Evolutionary conservation across 2,888 invertebrate genomes (phyloP), one percentile per base, ranked within the genome.

Genomic region (Ectobius pallidus): DNA sequence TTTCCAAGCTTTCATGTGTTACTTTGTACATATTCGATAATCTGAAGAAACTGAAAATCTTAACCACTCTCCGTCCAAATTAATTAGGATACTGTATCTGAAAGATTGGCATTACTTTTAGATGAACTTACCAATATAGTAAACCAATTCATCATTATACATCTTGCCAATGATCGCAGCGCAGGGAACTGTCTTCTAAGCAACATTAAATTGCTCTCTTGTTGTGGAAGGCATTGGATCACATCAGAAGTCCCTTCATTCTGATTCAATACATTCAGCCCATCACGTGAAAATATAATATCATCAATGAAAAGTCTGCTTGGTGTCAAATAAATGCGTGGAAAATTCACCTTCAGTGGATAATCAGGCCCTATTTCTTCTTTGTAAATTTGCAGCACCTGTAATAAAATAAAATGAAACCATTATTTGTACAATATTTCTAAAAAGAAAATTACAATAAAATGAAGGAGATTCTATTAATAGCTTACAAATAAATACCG

Each of bases 61-160:
- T n/a, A n/a, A n/a, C n/a, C n/a, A n/a, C n/a, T n/a, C n/a, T n/a
- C n/a, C n/a, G n/a, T n/a, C n/a, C n/a, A n/a, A n/a, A n/a, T n/a
- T n/a, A n/a, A n/a, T n/a, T n/a, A n/a, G n/a, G n/a, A n/a, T n/a
- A n/a, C n/a, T n/a, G n/a, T n/a, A n/a, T n/a, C n/a, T n/a, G n/a
- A n/a, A n/a, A n/a, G n/a, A n/a, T n/a, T n/a, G n/a, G n/a, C n/a
- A n/a, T n/a, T n/a, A n/a, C n/a, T n/a, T 52, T 52, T 52, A 11
- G 11, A 52, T 11, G 22, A 1, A 81, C 87, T 86, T 79, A 95
- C 94, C 81, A 97, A 82, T 79, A 99, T 92, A 0, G 95, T 86
- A 83, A 99, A 90, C 94, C 98, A 99, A 80, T 94, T 93, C 90
- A 95, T 92, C 78, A 93, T 88, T 6, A 97, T 89, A 82, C 96